Conservation (phyloP, 1,140 invertebrate species). For the Micrasema minimum region DNA sequence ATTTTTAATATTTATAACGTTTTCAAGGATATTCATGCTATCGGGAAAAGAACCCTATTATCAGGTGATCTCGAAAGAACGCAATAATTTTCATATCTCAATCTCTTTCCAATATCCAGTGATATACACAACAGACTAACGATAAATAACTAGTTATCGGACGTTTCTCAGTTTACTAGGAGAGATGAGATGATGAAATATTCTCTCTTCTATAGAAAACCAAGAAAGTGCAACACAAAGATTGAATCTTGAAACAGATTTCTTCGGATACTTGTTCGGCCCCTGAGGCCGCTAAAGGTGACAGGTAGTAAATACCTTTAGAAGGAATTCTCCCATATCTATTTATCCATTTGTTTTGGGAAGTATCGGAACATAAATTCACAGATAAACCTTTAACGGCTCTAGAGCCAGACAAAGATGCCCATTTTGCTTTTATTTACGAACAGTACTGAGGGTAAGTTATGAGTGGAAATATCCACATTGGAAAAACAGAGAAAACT, state of each 20-base stretch:
- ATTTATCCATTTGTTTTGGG: conserved; percentile 19
- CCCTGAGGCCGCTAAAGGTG: background rate
- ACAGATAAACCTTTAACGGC: conserved; percentile 26
- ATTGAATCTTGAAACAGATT: background rate
- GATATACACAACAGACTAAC: no score
- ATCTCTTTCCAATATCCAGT: no score
- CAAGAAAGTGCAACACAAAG: background rate
- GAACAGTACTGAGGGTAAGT: background rate
- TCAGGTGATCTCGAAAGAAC: no score
- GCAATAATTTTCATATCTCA: no score
- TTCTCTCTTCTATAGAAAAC: no score
- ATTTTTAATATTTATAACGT: no score
- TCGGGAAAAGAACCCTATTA: no score
- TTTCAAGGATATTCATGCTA: no score
- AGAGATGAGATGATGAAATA: no score
- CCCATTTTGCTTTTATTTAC: conserved; percentile 17
- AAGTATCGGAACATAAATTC: conserved; percentile 30
- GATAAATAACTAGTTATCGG: no score
- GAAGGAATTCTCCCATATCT: conserved; percentile 6
- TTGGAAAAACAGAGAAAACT: background rate
- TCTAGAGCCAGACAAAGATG: background rate
- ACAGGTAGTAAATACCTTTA: conserved; percentile 6
- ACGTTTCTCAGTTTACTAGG: no score
- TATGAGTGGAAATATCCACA: background rate
- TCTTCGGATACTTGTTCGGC: background rate